phyloP scores from a whole-genome alignment of 2,888 invertebrate genomes.

The Thera obeliscata region DNA sequence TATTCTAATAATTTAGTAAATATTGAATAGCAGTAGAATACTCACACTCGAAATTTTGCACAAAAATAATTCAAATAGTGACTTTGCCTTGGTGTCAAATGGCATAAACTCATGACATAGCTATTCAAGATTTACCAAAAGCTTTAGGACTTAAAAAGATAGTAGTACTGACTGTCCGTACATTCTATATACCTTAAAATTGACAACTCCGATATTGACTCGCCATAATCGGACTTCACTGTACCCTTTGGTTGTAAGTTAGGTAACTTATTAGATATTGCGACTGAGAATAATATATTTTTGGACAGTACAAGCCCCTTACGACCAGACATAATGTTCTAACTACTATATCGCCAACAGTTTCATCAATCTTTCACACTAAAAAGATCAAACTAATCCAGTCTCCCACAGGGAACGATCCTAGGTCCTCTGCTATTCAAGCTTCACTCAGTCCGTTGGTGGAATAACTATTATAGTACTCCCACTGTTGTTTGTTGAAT shows the following conservation, averaged over 20 bases:
- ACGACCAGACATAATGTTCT: conserved; percentile 3
- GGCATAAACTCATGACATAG: neutral
- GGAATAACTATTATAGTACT: conserved; percentile 78
- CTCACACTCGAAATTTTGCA: neutral
- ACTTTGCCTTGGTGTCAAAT: neutral
- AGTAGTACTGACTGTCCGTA: neutral
- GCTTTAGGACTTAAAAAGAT: neutral
- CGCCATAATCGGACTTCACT: conserved; percentile 4
- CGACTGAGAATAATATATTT: conserved; percentile 6
- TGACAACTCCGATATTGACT: conserved; percentile 9
- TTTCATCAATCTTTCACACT: conserved; percentile 9
- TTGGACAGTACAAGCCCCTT: conserved; percentile 6
- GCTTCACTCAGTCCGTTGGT: conserved; percentile 70
- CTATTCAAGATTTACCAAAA: neutral
- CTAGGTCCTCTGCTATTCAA: conserved; percentile 31
- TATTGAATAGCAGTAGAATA: neutral
- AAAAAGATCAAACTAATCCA: conserved; percentile 14
- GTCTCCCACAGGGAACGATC: conserved; percentile 35
- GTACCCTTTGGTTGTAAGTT: conserved; percentile 11
- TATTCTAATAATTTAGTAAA: neutral
- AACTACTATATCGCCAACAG: conserved; percentile 7
- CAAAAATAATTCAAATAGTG: neutral
- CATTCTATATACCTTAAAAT: conserved; percentile 1
- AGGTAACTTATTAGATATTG: conserved; percentile 20
- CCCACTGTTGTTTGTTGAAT: conserved; percentile 69